Base-by-base conservation (phyloP, 2,888 invertebrate species). In the Syrista parreyssii region DNA sequence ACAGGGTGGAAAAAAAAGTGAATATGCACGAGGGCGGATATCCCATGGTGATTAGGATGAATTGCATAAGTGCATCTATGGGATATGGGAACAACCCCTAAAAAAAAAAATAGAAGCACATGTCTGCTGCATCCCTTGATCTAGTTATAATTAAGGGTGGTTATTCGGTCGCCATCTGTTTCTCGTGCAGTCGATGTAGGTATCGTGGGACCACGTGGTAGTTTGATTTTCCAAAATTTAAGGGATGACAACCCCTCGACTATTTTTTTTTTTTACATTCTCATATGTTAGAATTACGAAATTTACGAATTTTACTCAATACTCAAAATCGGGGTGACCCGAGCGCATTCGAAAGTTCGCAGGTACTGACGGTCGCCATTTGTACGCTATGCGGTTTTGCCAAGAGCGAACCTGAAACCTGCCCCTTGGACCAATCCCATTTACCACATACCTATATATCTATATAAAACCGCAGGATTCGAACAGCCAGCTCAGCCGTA, bases 371-470 rank as follows among this genome's bases (percentile, higher is more conserved):
- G 82, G 78, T 80, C 87, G 89, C 89, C 89, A 89, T 89, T 89
- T 86, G 79, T 89, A 89, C 89, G 89, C 84, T 81, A 77, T 81
- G 82, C 85, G 82, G 82, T 84, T 86, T 81, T 85, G 82, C 85
- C 75, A 82, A 84, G 83, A 81, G 80, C 82, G 82, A 82, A 82
- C 83, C 80, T 80, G 79, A 79, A 83, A 83, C 83, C 83, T 82
- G 83, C 83, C 84, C 84, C 81, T 83, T 68, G 36, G 77, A 80
- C 82, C 40, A 76, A 79, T 79, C 79, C 78, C 78, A 81, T 78
- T 78, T 79, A 82, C 79, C 1, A 77, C 40, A 79, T 76, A 79
- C 68, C 73, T 75, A 74, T 78, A 79, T 32, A 40, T 40, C 40
- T 40, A 40, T 40, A 40, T 40, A 9, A 40, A 40, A 40, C 40